Evolutionary conservation across 2,113 vertebrate genomes (phyloP), one percentile per base, ranked within the genome.

Genomic region (Crotalus tigris): DNA sequence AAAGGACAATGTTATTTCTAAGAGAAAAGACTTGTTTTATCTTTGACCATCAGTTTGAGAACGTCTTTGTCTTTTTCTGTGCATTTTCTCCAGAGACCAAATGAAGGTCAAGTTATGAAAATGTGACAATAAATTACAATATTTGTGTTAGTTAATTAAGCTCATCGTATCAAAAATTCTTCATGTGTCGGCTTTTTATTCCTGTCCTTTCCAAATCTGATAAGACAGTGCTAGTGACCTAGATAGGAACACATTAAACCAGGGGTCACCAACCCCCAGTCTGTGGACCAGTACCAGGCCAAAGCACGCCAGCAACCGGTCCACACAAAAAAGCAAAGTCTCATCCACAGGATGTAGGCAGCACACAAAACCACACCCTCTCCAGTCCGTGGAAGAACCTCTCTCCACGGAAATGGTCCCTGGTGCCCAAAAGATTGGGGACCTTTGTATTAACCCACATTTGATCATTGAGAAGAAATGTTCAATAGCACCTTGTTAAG

Each of bases 91-190:
- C 23, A 39, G 95, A 89, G 94, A 97, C 75, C 44, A 90, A 81
- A 11, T 95, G 89, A 97, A 97, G 94, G 90, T 96, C 86, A 94
- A 55, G 87, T 94, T 97, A 94, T 95, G 96, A 95, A 96, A 90
- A 96, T 96, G 53, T 90, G 90, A 57, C 96, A 95, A 94, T 95
- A 95, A 94, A 95, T 95, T 91, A 61, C 33, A 94, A 93, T 96
- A 95, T 97, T 97, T 97, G 51, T 96, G 55, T 94, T 95, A 93
- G 90, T 90, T 97, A 96, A 97, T 97, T 97, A 97, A 97, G 96
- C 44, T 46, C 96, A 88, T 96, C 93, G 96, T 85, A 93, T 95
- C 93, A 96, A 95, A 94, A 95, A 94, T 46, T 88, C 75, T 89
- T 39, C 93, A 93, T 93, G 91, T 21, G 23, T 58, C 95, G 64